These are phyloP conservation scores for Drosophila helvetica DNA, from an alignment of 2,888 invertebrate genomes.

Conservation along the genomic window DNA sequence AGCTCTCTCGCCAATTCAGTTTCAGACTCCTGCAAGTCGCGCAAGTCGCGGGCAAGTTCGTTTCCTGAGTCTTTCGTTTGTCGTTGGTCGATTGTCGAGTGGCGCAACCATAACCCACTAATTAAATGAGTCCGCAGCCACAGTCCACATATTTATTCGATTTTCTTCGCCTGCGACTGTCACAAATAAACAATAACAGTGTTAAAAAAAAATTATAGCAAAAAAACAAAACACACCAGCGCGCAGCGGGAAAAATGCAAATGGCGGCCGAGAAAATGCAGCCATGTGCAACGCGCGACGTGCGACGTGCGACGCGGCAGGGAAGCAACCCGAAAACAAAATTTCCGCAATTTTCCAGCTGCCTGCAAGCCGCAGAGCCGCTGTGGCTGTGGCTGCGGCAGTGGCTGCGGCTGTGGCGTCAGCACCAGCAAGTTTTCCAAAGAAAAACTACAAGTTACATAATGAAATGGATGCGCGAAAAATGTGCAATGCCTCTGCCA, in stretches of 20 bases:
- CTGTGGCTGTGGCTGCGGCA: background rate
- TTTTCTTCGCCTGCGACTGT: conserved; percentile 33
- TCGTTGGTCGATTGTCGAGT: conserved; percentile 64
- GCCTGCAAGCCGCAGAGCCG: conserved; percentile 40
- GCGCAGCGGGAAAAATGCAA: conserved; percentile 60
- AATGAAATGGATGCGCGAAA: conserved; percentile 79
- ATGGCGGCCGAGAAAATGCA: conserved; percentile 65
- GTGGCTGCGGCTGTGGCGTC: background rate
- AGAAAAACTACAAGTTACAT: conserved; percentile 67
- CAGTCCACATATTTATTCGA: conserved; percentile 38
- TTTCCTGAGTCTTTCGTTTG: conserved; percentile 76
- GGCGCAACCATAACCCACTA: conserved; percentile 36
- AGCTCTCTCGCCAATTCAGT: conserved; percentile 40
- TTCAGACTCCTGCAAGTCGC: background rate
- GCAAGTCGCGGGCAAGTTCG: conserved; percentile 55
- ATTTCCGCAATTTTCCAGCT: conserved; percentile 70
- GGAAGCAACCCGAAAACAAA: conserved; percentile 45
- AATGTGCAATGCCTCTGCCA: conserved; percentile 62
- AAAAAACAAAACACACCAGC: conserved; percentile 21
- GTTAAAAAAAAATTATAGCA: conserved; percentile 18
- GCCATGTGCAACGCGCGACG: conserved; percentile 61
- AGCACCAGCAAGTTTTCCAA: conserved; percentile 43
- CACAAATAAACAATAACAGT: conserved; percentile 41
- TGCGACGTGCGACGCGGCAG: conserved; percentile 29
- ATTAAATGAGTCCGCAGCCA: conserved; percentile 55